Base-by-base conservation (phyloP, 2,797 vertebrate genomes). In the Anas flavirostris region DNA sequence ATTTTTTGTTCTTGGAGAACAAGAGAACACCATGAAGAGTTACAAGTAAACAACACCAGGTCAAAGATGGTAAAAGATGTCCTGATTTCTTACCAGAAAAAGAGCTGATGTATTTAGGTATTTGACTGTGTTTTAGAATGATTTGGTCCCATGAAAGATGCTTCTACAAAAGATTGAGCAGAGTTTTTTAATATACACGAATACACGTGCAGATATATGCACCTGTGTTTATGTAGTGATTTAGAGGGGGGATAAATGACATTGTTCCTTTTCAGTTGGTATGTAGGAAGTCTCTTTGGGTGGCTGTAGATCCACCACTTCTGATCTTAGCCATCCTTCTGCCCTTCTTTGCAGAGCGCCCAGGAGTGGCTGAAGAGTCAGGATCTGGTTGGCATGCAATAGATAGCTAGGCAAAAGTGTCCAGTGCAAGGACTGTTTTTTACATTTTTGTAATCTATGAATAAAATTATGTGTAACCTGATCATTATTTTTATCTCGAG, bases 371-470 rank as follows among this genome's bases (percentile, higher is more conserved):
- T 58, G 16, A 81, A 33, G 26, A 79, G 33, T 22, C 29, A 73
- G 22, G 18, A 81, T 13, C 10, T 41, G 66, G 11, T 16, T 77
- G 76, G 21, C 18, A 29, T 35, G 39, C 28, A 25, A 16, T 16
- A 18, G 11, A 19, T 46, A 79, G 31, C 73, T n/a, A 33, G 11
- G 8, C 16, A 56, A 69, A 55, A 44, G 21, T 16, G 26, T 48
- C 12, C 46, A 41, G 8, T 62, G 41, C 35, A 68, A 68, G 16
- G 15, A 50, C 28, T 59, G 18, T 2, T n/a, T 82, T 67, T 43
- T 7, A 13, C 7, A 4, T 80, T n/a, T 84, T 5, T 1, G 0
- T 72, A 35, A 43, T 19, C 33, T 13, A 66, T 17, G 2, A 37
- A 28, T 80, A 48, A 39, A 9, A 44, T 17, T 12, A 50, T 23